Evolutionary conservation across 2,797 vertebrate species (phyloP).

Genomic region (Hapalemur alaotrensis): DNA sequence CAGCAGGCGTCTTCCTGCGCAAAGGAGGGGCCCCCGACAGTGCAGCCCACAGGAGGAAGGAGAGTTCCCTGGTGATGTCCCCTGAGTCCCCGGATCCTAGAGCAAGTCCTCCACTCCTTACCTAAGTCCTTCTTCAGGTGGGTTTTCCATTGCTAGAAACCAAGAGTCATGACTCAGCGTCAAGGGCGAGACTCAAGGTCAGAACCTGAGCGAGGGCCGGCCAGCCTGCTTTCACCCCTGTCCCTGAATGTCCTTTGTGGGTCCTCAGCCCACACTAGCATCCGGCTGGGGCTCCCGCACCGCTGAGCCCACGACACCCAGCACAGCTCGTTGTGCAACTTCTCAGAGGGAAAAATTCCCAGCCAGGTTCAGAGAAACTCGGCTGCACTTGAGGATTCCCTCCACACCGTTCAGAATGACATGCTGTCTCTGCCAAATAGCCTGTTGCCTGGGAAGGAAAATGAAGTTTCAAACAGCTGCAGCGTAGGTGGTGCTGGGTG

Average conservation of each 20-base stretch:
- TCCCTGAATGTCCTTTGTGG: background rate
- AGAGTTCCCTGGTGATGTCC: background rate
- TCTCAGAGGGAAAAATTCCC: background rate
- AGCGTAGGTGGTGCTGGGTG: background rate
- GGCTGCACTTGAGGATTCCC: background rate
- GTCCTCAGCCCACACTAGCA: background rate
- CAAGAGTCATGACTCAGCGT: background rate
- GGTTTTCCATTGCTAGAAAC: background rate
- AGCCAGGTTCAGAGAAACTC: background rate
- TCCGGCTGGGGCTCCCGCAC: fast-evolving
- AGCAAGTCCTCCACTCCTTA: background rate
- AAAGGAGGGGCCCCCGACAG: background rate
- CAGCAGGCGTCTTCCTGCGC: background rate
- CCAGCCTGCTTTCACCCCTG: background rate
- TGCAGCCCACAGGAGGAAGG: background rate
- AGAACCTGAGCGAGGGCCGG: background rate
- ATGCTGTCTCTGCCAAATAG: background rate
- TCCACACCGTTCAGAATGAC: background rate
- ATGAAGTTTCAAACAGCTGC: background rate
- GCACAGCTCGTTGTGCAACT: background rate
- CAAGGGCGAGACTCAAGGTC: background rate
- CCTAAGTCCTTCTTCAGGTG: background rate
- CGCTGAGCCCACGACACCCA: too few relatives aligned
- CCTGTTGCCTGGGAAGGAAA: background rate
- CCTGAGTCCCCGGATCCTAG: background rate